A percentile compares a stretch with the other conserved stretches of the same genome.
These are phyloP conservation scores for Perognathus longimembris DNA, from an alignment of 2,113 vertebrate species.

Conservation along the genomic window DNA sequence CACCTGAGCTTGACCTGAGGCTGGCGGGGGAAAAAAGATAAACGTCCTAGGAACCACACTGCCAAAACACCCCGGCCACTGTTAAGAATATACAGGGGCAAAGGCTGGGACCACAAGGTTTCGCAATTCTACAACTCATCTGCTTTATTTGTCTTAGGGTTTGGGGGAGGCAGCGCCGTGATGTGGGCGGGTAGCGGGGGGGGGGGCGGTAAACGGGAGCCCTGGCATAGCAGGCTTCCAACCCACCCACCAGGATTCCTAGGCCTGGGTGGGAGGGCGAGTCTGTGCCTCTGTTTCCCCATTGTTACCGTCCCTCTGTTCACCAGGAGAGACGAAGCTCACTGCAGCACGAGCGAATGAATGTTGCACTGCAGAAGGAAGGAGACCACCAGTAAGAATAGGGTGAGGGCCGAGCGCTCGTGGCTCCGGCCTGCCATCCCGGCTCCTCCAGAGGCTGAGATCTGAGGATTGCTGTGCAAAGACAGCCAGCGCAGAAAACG, in stretches of 20 bases:
- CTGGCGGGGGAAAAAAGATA: not conserved
- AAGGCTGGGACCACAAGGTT: too few species aligned
- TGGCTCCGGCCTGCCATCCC: too few species aligned
- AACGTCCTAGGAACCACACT: not conserved
- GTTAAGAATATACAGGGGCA: not conserved
- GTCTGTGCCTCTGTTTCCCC: not conserved
- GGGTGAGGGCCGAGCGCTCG: too few species aligned
- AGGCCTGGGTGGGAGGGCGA: not conserved
- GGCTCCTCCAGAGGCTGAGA: too few species aligned
- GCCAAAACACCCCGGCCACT: not conserved
- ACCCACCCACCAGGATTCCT: too few species aligned
- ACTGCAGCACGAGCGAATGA: rapidly evolving
- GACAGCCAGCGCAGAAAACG: too few species aligned
- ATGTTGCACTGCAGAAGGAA: not conserved
- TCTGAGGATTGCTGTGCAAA: too few species aligned
- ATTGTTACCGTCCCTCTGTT: not conserved
- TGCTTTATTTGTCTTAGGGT: not conserved
- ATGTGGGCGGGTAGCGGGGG: too few species aligned
- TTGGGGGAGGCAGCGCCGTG: not conserved
- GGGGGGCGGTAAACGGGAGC: not conserved
- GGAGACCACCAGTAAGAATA: not conserved
- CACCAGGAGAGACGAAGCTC: not conserved
- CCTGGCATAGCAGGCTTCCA: not conserved
- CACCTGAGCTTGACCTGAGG: not conserved
- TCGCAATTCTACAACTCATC: not conserved